Conservation (phyloP, 1,140 invertebrate genomes). For the Sycophila sp. region DNA sequence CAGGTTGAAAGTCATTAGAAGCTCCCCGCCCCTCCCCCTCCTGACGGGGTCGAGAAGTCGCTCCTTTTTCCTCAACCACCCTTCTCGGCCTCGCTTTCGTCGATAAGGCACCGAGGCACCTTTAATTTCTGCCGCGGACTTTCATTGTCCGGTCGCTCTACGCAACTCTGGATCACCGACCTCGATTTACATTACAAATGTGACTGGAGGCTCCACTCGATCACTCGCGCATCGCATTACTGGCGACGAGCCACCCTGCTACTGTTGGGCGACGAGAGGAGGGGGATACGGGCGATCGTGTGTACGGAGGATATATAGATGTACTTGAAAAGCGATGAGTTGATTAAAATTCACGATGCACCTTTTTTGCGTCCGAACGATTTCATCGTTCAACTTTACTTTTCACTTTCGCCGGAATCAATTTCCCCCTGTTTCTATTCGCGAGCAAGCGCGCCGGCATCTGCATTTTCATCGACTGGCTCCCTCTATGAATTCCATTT, state of each 20-base stretch:
- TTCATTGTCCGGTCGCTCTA: not conserved
- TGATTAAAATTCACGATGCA: constrained; percentile 38
- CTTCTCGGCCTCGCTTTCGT: too few relatives aligned
- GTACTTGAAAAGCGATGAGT: constrained; percentile 27
- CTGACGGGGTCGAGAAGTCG: too few relatives aligned
- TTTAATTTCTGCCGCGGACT: not conserved
- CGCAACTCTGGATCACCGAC: not conserved
- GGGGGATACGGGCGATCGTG: not conserved
- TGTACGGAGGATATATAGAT: not conserved
- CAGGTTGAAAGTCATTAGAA: too few relatives aligned
- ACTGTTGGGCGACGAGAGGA: not conserved
- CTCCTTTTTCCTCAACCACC: too few relatives aligned
- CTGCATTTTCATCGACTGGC: constrained; percentile 13
- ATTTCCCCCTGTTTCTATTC: constrained; percentile 29
- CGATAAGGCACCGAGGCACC: not conserved
- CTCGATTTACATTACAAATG: constrained; percentile 2
- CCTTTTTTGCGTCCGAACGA: constrained; percentile 31
- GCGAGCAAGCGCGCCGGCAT: not conserved
- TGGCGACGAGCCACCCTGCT: not conserved
- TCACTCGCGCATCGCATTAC: not conserved
- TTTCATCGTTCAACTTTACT: constrained; percentile 35
- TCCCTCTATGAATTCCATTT: constrained; percentile 35
- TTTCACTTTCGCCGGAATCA: constrained; percentile 37
- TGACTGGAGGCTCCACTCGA: not conserved
- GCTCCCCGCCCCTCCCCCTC: too few relatives aligned